Base-by-base conservation (phyloP, 2,888 invertebrate genomes). In the Cryptocheilus praepositus region DNA sequence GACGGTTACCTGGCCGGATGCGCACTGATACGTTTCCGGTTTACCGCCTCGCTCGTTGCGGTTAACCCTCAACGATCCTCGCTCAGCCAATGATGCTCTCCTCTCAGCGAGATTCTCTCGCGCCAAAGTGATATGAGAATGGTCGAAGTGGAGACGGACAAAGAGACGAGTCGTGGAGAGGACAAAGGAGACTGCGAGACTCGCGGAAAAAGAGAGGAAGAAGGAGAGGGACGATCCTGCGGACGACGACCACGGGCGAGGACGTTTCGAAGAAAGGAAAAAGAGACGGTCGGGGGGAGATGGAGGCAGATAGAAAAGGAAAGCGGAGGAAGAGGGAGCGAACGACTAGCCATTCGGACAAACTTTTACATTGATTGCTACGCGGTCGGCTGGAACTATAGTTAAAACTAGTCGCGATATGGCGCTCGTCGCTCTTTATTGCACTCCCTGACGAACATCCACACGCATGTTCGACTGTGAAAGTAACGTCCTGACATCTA, bases 281-380 rank as follows among this genome's bases (percentile, higher is more conserved):
- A 49, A 49, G 19, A 49, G 49, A 49, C 5, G 16, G 16, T 3
- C 3, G 16, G 13, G 46, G 16, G 13, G 11, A 52, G 19, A 13
- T 3, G 2, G 4, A 4, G 52, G 52, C 4, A 18, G 13, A n/a
- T n/a, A n/a, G 21, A 21, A 15, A 52, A 15, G 52, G 5, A 15
- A 13, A 21, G 52, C 11, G 21, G 21, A 52, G 21, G 22, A 18
- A 19, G 19, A 71, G 66, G 64, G 72, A 70, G 2, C 36, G 36
- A 25, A 36, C 36, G 36, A 36, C 36, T 4, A 36, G 36, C 36
- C 36, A 36, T 36, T 36, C 36, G 36, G 36, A 7, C 36, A 36
- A 81, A 78, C 79, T 82, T 83, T 82, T 81, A 81, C 81, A 77
- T 81, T 80, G 81, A 85, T 85, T 82, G 80, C 74, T 60, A 76